Evolutionary conservation across 2,797 vertebrate species (phyloP).

Genomic region (Margarornis squamiger): DNA sequence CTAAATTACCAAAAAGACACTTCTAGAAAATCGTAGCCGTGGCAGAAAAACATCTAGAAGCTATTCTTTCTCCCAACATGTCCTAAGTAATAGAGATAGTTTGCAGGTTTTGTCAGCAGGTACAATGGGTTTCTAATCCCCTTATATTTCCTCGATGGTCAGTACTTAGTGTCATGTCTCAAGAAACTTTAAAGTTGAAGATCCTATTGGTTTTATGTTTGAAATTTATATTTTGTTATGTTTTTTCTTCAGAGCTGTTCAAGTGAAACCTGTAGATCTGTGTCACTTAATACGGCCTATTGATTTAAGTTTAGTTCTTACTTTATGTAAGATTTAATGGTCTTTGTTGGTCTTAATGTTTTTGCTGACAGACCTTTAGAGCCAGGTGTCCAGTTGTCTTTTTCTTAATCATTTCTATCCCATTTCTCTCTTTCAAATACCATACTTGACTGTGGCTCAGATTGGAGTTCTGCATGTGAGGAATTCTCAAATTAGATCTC

Average conservation of each 20-base stretch:
- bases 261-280: neutral
- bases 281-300: neutral
- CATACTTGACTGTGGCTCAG: neutral
- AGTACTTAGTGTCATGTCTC: neutral
- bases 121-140: neutral
- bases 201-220: neutral
- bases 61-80: neutral
- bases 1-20: neutral
- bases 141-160: neutral
- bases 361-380: neutral
- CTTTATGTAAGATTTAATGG: neutral
- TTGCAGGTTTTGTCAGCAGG: neutral
- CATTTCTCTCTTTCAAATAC: neutral
- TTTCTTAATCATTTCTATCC: neutral
- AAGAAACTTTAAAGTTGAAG: neutral
- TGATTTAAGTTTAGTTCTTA: neutral
- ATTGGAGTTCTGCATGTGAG: neutral
- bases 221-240: neutral
- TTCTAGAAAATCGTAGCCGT: neutral
- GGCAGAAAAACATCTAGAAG: neutral
- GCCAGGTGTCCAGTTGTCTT: neutral
- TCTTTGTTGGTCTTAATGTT: neutral
- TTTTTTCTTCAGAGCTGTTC: neutral
- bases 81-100: neutral
- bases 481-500: neutral